Conservation (phyloP, 2,113 vertebrate species). For the Alethe diademata region DNA sequence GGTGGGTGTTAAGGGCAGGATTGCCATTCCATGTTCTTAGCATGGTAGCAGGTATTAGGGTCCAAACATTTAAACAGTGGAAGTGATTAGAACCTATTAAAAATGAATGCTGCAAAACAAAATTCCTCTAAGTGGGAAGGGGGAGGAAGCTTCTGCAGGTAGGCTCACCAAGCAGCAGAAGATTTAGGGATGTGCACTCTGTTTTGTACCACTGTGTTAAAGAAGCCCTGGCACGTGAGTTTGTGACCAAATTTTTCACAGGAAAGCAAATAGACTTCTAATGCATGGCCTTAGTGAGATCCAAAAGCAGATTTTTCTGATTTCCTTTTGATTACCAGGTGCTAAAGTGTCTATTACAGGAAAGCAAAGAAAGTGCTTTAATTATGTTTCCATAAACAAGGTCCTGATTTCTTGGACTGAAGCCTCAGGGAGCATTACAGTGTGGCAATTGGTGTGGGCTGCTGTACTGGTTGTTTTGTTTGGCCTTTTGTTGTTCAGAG, state of each 20-base stretch:
- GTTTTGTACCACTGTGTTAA: background rate
- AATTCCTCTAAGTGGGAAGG: background rate
- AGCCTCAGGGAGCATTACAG: background rate
- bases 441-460: background rate
- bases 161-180: background rate
- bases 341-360: background rate
- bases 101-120: background rate
- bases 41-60: background rate
- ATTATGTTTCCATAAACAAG: slow-evolving; percentile 7
- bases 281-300: background rate
- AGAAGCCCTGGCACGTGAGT: background rate
- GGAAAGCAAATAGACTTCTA: background rate
- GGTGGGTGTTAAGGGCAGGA: background rate
- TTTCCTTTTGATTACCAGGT: background rate
- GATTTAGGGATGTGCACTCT: background rate
- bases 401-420: background rate
- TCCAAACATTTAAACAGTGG: background rate
- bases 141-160: background rate
- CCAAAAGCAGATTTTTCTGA: background rate
- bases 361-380: slow-evolving; percentile 23
- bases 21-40: background rate
- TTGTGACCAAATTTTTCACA: background rate
- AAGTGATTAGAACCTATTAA: background rate
- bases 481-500: background rate
- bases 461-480: background rate